These are phyloP conservation scores for Hydrotaea diabolus DNA, from an alignment of 2,888 invertebrate genomes.

Conservation along the genomic window DNA sequence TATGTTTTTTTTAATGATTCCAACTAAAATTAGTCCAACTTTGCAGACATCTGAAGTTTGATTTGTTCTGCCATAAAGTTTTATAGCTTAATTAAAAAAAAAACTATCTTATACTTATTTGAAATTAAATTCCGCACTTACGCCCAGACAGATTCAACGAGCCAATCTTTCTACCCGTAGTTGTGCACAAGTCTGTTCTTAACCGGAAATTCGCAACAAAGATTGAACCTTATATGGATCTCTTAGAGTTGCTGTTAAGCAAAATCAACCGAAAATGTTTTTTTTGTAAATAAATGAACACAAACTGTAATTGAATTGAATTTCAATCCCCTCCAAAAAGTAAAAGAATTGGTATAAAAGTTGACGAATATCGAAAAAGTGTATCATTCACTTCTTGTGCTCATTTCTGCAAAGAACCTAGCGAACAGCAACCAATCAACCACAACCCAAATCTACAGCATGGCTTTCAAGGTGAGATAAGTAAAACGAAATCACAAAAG, in stretches of 20 bases:
- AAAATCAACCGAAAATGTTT: not conserved
- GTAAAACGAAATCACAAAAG: slow-evolving; percentile 2
- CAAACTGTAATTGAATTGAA: slow-evolving; percentile 41
- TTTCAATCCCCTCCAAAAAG: slow-evolving; percentile 12
- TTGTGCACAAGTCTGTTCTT: slow-evolving; percentile 20
- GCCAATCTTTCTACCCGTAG: not conserved
- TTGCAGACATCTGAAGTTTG: not conserved
- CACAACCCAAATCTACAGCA: slow-evolving; percentile 57
- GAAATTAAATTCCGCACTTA: not conserved
- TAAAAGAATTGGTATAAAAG: slow-evolving; percentile 72
- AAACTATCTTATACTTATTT: not conserved
- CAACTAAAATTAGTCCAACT: too few relatives aligned
- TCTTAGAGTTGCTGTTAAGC: not conserved
- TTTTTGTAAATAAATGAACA: slow-evolving; percentile 1
- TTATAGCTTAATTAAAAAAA: not conserved
- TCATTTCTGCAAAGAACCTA: slow-evolving; percentile 76
- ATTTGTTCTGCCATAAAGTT: not conserved
- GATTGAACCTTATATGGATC: slow-evolving; percentile 39
- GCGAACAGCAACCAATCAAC: slow-evolving; percentile 11
- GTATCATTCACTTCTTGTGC: slow-evolving; percentile 75
- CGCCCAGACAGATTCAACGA: not conserved
- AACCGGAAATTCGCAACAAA: slow-evolving; percentile 54
- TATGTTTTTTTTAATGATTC: not conserved
- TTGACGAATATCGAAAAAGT: slow-evolving; percentile 71
- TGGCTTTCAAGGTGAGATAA: slow-evolving; percentile 77